Evolutionary conservation across 2,888 invertebrate species (phyloP), one percentile per base, ranked within the genome.

Genomic region (Electrophaes corylata): DNA sequence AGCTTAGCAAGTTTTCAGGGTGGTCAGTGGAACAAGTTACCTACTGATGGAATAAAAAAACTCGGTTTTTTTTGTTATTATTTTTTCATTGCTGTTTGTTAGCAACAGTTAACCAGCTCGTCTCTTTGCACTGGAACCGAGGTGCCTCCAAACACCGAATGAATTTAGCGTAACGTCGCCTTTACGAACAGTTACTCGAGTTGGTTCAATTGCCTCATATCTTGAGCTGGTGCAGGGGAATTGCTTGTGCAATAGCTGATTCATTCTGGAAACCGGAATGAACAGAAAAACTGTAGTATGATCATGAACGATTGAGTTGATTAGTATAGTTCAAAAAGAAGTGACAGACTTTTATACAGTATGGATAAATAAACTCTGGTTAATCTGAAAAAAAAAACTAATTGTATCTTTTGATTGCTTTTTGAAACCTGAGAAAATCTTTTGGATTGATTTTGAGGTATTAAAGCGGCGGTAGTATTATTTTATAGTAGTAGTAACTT

Each of bases 121-220:
- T 11, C 41, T 14, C 11, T 16, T 12, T n/a, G 43, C 20, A 18
- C n/a, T 16, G 14, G 37, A 16, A 35, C 41, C 44, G 43, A 37
- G 41, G 50, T 57, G 53, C 55, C 57, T 64, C 64, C 59, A 48
- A 66, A 65, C 69, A 64, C 66, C 62, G 72, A 75, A 78, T 78
- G 75, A 72, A 72, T 79, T 80, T 75, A 76, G 70, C 79, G 76
- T 77, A 76, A 72, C 70, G 70, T 58, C 60, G 62, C 69, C 64
- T 75, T 72, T 64, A 76, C 70, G 72, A 72, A 69, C 70, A 69
- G 73, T 73, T 64, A 66, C 68, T 64, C 62, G 62, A 71, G 70
- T 69, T 71, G 71, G 69, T 70, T 71, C 71, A 73, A 74, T 77
- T 76, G 73, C 71, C 57, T 68, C 65, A 71, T 73, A 71, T 71